Conservation (phyloP, 1,140 invertebrate species). For the Drusus annulatus region DNA sequence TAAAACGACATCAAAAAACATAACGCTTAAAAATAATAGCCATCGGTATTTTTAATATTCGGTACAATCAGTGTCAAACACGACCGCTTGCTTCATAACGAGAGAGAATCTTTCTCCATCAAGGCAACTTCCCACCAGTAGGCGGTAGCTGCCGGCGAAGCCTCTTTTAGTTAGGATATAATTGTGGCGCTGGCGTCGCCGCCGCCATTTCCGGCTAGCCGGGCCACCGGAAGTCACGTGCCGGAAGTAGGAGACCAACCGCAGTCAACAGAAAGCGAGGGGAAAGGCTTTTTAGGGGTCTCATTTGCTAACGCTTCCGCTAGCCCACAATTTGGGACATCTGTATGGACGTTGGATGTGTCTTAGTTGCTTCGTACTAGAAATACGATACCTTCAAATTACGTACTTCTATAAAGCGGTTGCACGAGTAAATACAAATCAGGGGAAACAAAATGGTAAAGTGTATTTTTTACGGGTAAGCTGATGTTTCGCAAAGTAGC, state of each 20-base stretch:
- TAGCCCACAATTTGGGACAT: slow-evolving; percentile 36
- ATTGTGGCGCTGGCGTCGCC: slow-evolving; percentile 44
- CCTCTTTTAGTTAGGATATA: slow-evolving; percentile 38
- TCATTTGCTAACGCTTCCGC: slow-evolving; percentile 41
- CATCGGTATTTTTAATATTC: too few relatives aligned
- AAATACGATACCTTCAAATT: too few relatives aligned
- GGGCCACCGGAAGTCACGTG: slow-evolving; percentile 46
- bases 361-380: background rate
- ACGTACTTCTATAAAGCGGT: too few relatives aligned
- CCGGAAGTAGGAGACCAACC: slow-evolving; percentile 42
- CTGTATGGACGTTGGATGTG: slow-evolving; percentile 31
- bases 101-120: slow-evolving; percentile 31
- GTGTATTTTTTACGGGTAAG: too few relatives aligned
- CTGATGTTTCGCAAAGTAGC: too few relatives aligned
- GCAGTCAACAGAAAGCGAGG: slow-evolving; percentile 44
- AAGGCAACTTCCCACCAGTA: background rate
- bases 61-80: slow-evolving; percentile 17
- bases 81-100: background rate
- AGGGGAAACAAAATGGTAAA: too few relatives aligned
- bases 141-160: background rate
- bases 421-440: too few relatives aligned
- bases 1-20: background rate
- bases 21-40: background rate
- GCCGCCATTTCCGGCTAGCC: slow-evolving; percentile 42
- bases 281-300: slow-evolving; percentile 36